Percentiles rank a stretch among this genome's conserved stretches.
phyloP scores from a whole-genome alignment of 1,140 invertebrate genomes.

The Littorina saxatilis region DNA sequence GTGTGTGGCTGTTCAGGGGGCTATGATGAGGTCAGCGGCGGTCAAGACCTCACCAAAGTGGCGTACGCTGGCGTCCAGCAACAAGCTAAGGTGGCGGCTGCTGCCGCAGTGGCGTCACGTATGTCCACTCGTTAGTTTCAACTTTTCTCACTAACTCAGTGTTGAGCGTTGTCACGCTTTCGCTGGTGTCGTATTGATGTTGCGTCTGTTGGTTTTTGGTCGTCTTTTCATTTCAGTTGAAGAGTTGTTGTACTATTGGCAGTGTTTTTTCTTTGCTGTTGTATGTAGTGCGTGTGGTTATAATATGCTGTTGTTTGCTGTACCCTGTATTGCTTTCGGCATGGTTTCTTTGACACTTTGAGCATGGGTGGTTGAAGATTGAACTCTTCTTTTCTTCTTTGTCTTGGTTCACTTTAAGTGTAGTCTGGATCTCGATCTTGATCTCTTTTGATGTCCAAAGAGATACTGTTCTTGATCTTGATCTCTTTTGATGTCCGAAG shows the following conservation, averaged over 20 bases:
- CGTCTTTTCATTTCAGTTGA: not conserved
- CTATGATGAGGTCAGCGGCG: slow-evolving; percentile 81
- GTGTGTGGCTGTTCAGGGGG: slow-evolving; percentile 71
- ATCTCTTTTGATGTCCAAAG: too few relatives aligned
- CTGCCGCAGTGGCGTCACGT: slow-evolving; percentile 47
- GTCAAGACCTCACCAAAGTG: slow-evolving; percentile 80
- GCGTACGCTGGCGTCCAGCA: slow-evolving; percentile 76
- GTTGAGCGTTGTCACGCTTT: slow-evolving; percentile 17
- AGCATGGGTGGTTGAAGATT: not conserved
- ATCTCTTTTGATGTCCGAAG: too few relatives aligned
- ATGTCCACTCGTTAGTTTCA: slow-evolving; percentile 52
- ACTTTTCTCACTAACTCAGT: slow-evolving; percentile 34
- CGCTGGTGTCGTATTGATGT: not conserved
- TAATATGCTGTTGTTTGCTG: too few relatives aligned
- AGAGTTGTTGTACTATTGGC: too few relatives aligned
- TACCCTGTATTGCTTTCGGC: not conserved
- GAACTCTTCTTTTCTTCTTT: not conserved
- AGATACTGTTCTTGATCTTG: too few relatives aligned
- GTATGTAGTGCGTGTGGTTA: not conserved
- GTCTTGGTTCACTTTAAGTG: not conserved
- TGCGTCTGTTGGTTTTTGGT: slow-evolving; percentile 9
- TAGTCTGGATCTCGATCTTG: too few relatives aligned
- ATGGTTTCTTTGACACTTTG: not conserved
- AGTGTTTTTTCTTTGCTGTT: not conserved
- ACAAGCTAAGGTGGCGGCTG: slow-evolving; percentile 76